Conservation (phyloP, 2,888 invertebrate genomes). For the Amiota mariae region DNA sequence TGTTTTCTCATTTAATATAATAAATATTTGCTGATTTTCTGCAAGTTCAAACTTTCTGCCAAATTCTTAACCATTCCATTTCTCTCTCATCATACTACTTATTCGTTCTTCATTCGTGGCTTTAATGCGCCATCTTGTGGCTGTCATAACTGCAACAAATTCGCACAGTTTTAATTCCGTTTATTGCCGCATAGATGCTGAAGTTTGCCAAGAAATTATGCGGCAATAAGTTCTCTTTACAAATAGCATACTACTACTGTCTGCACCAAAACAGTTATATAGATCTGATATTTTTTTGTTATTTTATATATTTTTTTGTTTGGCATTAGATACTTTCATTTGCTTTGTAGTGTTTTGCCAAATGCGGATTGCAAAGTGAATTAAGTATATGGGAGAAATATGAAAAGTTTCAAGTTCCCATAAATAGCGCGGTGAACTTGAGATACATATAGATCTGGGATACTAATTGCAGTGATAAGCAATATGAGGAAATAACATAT, state of each 20-base stretch:
- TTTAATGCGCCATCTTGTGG: constrained; percentile 7
- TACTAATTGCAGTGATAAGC: neutral
- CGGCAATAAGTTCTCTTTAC: neutral
- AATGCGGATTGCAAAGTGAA: constrained; percentile 5
- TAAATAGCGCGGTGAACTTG: neutral
- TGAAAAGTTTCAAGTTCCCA: constrained; percentile 22
- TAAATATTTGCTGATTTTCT: too few species aligned
- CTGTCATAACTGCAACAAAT: constrained; percentile 55
- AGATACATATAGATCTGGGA: constrained; percentile 12
- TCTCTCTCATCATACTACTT: too few species aligned
- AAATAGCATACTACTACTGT: neutral
- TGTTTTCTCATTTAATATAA: too few species aligned
- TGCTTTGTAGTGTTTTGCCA: constrained; percentile 10
- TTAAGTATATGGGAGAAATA: neutral
- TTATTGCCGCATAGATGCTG: constrained; percentile 58
- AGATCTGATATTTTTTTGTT: neutral
- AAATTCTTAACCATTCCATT: too few species aligned
- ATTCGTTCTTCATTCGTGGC: too few species aligned
- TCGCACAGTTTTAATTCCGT: constrained; percentile 57
- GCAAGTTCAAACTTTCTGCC: too few species aligned
- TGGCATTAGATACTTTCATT: neutral
- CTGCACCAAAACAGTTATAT: too few species aligned
- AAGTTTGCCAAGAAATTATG: constrained; percentile 10
- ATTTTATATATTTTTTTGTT: constrained; percentile 13
- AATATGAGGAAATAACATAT: neutral